Evolutionary conservation across 2,797 vertebrate species (phyloP).

Genomic region (Hoplostethus mediterraneus): DNA sequence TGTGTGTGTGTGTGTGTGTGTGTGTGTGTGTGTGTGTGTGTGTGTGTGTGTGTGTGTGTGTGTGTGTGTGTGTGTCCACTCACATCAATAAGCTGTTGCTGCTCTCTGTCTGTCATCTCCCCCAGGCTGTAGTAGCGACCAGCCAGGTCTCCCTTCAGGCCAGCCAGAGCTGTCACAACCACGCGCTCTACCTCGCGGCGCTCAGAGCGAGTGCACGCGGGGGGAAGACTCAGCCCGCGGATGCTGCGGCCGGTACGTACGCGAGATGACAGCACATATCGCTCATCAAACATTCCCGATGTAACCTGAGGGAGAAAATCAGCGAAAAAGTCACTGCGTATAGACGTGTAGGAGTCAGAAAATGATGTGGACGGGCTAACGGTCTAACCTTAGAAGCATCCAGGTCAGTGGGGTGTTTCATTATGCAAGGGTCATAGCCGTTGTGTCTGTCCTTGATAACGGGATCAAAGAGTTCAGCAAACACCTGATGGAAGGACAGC

Average conservation of each 20-base stretch:
- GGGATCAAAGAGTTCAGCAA: constrained; percentile 88
- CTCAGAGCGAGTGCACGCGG: constrained; percentile 86
- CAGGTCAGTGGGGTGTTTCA: constrained; percentile 88
- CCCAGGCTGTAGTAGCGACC: constrained; percentile 88
- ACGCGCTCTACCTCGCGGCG: constrained; percentile 89
- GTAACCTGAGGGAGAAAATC: constrained; percentile 79
- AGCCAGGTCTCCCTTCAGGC: constrained; percentile 85
- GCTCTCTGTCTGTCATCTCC: constrained; percentile 85
- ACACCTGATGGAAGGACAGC: constrained; percentile 74
- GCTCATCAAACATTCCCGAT: constrained; percentile 86
- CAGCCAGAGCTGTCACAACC: constrained; percentile 65
- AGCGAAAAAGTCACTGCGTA: background rate
- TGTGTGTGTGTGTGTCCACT: constrained; percentile 54
- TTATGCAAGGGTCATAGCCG: constrained; percentile 86
- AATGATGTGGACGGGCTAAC: background rate
- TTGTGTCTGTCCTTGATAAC: constrained; percentile 89
- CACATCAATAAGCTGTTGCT: constrained; percentile 89
- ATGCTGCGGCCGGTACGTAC: constrained; percentile 90
- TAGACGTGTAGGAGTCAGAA: background rate
- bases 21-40: constrained; percentile 4
- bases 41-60: constrained; percentile 9
- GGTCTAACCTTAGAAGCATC: constrained; percentile 87
- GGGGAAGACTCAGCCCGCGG: constrained; percentile 87
- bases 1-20: constrained; percentile 8
- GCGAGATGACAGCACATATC: constrained; percentile 87